These are phyloP conservation scores for Callaeas wilsoni DNA, from an alignment of 2,113 vertebrate species.

Conservation along the genomic window DNA sequence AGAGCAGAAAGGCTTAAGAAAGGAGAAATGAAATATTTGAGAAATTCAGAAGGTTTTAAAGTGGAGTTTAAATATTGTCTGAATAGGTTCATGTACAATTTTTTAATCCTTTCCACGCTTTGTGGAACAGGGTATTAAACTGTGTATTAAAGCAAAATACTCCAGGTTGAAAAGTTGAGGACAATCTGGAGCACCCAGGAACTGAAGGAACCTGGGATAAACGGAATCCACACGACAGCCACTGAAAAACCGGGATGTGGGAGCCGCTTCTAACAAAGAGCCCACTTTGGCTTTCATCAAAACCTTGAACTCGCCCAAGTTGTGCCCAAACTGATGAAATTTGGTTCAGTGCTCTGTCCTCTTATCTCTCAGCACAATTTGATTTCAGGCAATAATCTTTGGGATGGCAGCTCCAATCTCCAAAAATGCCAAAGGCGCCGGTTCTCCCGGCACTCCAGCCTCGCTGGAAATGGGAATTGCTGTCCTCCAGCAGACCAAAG, in stretches of 20 bases:
- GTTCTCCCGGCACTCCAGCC: not conserved
- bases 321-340: not conserved
- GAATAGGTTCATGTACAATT: accelerated
- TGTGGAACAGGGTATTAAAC: not conserved
- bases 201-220: not conserved
- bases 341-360: not conserved
- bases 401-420: not conserved
- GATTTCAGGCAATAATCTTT: not conserved
- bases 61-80: not conserved
- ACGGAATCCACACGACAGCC: not conserved
- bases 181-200: not conserved
- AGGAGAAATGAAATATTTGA: not conserved
- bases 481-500: not conserved
- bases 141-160: not conserved
- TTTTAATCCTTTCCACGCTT: not conserved
- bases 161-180: not conserved
- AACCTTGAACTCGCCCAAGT: accelerated
- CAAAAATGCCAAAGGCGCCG: accelerated
- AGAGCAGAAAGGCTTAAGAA: not conserved
- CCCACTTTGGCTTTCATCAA: not conserved
- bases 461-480: not conserved
- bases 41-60: not conserved
- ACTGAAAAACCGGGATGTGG: not conserved
- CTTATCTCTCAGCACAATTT: not conserved
- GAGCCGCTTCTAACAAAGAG: not conserved